Evolutionary conservation across 2,113 vertebrate species (phyloP).

Genomic region (Melanotaenia duboulayi): DNA sequence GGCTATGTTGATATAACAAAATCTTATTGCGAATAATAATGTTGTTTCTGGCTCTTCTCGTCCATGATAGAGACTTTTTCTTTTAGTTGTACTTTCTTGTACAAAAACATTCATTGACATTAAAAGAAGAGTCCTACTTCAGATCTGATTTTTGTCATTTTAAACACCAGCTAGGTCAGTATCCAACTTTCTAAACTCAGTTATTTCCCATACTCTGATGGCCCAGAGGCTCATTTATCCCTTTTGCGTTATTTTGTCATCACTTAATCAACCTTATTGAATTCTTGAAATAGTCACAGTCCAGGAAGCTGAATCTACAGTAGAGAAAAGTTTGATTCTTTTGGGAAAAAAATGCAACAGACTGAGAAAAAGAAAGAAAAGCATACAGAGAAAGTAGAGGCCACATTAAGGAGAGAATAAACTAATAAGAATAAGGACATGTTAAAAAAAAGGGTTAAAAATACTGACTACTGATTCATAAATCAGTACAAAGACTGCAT

Average conservation of each 20-base stretch:
- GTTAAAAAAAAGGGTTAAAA: too few relatives aligned
- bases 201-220: slow-evolving; percentile 63
- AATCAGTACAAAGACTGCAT: too few relatives aligned
- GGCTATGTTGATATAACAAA: background rate
- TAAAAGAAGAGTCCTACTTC: background rate
- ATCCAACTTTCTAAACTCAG: slow-evolving; percentile 22
- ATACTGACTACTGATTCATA: too few relatives aligned
- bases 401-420: slow-evolving; percentile 17
- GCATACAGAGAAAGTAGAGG: slow-evolving; percentile 21
- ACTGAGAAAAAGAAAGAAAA: slow-evolving; percentile 2
- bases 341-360: slow-evolving; percentile 47
- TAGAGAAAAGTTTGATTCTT: slow-evolving; percentile 72
- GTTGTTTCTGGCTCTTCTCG: background rate
- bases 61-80: slow-evolving; percentile 3
- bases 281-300: slow-evolving; percentile 75
- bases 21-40: slow-evolving; percentile 4
- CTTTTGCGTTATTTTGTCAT: slow-evolving; percentile 80
- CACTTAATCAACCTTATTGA: slow-evolving; percentile 81
- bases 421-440: too few relatives aligned
- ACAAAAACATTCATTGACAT: slow-evolving; percentile 15
- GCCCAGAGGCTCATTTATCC: slow-evolving; percentile 75
- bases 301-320: slow-evolving; percentile 52
- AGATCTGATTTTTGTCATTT: slow-evolving; percentile 27
- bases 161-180: background rate
- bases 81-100: background rate